Evolutionary conservation across 2,888 invertebrate species (phyloP), one percentile per base, ranked within the genome.

Genomic region (Eubasilissa splendida): DNA sequence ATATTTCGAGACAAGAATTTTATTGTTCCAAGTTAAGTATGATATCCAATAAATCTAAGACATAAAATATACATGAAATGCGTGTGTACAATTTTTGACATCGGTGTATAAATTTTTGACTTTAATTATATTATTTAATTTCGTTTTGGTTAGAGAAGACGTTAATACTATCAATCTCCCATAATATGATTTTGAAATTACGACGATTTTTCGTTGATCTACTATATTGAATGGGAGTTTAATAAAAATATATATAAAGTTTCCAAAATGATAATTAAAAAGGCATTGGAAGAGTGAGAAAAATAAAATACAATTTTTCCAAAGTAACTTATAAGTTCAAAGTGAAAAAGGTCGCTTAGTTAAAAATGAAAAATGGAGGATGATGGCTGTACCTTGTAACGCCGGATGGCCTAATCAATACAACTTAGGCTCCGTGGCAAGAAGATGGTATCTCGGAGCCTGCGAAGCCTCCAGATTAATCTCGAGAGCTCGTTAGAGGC

Each of bases 381-480:
- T 56, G 33, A 58, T 56, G 56, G 31, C 42, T 73, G 70, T 73
- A 22, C 12, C 71, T 42, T 42, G 58, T 73, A 56, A n/a, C 71
- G 10, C 7, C 71, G 71, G 56, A 58, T 58, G 56, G 31, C 71
- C 58, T 56, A 73, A 73, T 73, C 71, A 73, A 73, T 73, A 73
- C 71, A 73, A 73, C 54, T 73, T 56, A 73, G 71, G 54, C 71
- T 65, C 14, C 65, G 31, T 50, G 53, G 75, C 42, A 75, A 10
- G 14, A 31, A 60, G 75, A 75, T 75, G 60, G n/a, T 68, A 77
- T 70, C 77, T 31, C 59, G 79, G 58, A 54, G 76, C 56, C 68
- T 73, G 52, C 80, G 60, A 70, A 82, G 78, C 79, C 71, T 60
- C 68, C 53, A 80, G 82, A 82, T 80, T 83, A 83, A 82, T 83